Evolutionary conservation across 2,113 vertebrate genomes (phyloP), one percentile per base, ranked within the genome.

Genomic region (Ptilorrhoa leucosticta): DNA sequence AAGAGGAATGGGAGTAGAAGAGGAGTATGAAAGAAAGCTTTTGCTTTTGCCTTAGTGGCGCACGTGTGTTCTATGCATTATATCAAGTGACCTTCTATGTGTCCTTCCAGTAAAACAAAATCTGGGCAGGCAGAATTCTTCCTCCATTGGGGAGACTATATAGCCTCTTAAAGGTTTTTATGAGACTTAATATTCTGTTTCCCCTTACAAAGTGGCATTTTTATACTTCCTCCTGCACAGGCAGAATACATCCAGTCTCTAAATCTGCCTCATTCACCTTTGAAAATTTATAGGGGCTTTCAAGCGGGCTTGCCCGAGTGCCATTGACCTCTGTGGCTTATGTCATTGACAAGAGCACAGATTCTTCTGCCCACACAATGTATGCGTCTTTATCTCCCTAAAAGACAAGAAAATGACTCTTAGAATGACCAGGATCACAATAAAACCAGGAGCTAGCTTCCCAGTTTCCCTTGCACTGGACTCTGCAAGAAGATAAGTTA

Each of bases 271-370:
- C 89, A 83, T 83, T 96, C 93, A 97, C 96, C 94, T 97, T 96
- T 96, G 93, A 98, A 97, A 98, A 97, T 98, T 98, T 98, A 98
- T 94, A 77, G 89, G 66, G 72, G 78, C 63, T 98, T 97, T 97
- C 92, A 97, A 96, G 86, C 35, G 3, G 86, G 73, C 90, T 97
- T 97, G 96, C 92, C 94, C 90, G 39, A 97, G 96, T 97, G 97
- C 94, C 96, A 97, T 96, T 98, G 97, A 98, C 98, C 97, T 98
- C 92, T 88, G 78, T 97, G 97, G 94, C 97, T 97, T 95, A 33
- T 44, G 89, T 98, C 97, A 97, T 96, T 98, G 97, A 98, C 97
- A 97, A 97, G 95, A 97, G 96, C 93, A 95, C 87, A 94, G 96
- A 94, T 91, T 96, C 93, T 97, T 97, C 94, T 97, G 93, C 95